Base-by-base conservation (phyloP, 2,888 invertebrate genomes). In the Erebia ligea region DNA sequence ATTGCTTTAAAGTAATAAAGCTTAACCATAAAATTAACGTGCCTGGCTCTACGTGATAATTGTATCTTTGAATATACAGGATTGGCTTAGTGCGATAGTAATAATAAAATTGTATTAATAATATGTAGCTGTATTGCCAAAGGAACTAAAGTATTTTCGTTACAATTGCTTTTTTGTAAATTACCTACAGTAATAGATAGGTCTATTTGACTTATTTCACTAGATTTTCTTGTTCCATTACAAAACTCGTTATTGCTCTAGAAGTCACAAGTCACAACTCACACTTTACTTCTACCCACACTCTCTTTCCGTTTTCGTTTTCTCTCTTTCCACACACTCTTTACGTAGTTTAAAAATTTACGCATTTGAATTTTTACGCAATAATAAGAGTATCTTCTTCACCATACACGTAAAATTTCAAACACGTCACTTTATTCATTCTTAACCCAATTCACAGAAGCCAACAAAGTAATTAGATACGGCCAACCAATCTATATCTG, bases 391-490 rank as follows among this genome's bases (percentile, higher is more conserved):
- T 52, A 52, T 9, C 13, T 19, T 15, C 48, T 48, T 15, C n/a
- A n/a, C 52, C 9, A 52, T 17, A 57, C 15, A 15, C 3, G 21
- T 13, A 57, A 57, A 25, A 25, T 57, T 57, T 13, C 4, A 59
- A 59, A 59, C 19, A 11, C 13, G 4, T 54, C 54, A 54, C 40
- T 40, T 1, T 17, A 40, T 8, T n/a, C n/a, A 40, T 40, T 59
- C 40, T 17, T 64, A 48, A 72, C 69, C 65, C 66, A 70, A 69
- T 67, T 70, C 70, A 48, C 62, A 67, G 69, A 77, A 76, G 71
- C 70, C 75, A 72, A 87, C 82, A 85, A 85, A 81, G 79, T 78
- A 81, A 85, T 87, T 86, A 80, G 83, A 85, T 81, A 86, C 67
- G 64, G 63, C 21, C n/a, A 58, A 80, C 76, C 75, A 81, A 86